Evolutionary conservation across 2,797 vertebrate genomes (phyloP).

Genomic region (Smutsia gigantea): DNA sequence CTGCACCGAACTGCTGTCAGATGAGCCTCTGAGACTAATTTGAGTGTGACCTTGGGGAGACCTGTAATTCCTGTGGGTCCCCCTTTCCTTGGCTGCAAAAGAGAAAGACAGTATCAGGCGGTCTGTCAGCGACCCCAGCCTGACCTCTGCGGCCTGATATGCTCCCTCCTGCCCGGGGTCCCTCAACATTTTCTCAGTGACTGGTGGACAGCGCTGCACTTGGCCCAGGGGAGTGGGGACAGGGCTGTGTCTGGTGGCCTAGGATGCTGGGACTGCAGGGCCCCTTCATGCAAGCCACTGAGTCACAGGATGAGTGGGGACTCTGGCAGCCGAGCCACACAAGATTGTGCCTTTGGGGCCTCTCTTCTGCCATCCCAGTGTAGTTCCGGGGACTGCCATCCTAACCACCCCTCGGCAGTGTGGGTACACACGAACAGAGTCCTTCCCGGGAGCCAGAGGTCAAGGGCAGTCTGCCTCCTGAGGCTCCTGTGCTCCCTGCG

Average conservation of each 20-base stretch:
- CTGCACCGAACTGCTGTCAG: not conserved
- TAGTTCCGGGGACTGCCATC: not conserved
- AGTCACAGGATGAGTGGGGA: not conserved
- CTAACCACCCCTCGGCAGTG: not conserved
- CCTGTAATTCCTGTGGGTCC: not conserved
- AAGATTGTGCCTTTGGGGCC: not conserved
- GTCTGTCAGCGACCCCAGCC: not conserved
- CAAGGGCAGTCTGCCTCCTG: not conserved
- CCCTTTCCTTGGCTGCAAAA: too few relatives aligned
- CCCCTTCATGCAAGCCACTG: not conserved
- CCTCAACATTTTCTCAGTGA: not conserved
- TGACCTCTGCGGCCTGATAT: not conserved
- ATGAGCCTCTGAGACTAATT: not conserved
- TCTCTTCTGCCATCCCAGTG: not conserved
- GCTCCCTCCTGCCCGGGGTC: not conserved
- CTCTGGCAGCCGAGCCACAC: not conserved
- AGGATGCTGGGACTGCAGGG: not conserved
- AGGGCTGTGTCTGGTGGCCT: not conserved
- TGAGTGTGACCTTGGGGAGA: not conserved
- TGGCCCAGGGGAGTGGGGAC: not conserved
- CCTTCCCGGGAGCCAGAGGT: fast-evolving
- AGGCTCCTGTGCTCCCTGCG: not conserved
- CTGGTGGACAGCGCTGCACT: not conserved
- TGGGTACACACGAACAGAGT: not conserved
- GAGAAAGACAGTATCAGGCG: not conserved